These are phyloP conservation scores for Amphipoea lucens DNA, from an alignment of 2,888 invertebrate genomes.

Conservation along the genomic window DNA sequence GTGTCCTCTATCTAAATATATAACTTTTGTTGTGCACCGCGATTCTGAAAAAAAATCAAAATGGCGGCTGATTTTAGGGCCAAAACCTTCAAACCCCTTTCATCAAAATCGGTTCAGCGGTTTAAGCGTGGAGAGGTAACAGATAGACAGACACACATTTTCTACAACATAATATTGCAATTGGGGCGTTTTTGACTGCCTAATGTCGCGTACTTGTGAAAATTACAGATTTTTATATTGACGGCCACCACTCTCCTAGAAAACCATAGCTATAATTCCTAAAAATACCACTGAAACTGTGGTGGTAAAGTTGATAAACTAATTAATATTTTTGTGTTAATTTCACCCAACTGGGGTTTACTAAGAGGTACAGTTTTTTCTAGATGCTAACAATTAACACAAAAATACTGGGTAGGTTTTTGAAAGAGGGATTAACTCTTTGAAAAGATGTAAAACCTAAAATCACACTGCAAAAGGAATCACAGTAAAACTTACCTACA, in stretches of 20 bases:
- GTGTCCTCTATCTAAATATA: no score
- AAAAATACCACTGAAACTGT: constrained; percentile 20
- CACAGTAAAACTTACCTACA: neutral
- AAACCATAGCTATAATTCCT: constrained; percentile 1
- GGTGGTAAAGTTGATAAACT: neutral
- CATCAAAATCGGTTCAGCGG: no score
- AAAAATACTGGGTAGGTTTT: neutral
- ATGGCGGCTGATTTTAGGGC: no score
- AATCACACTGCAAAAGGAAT: neutral
- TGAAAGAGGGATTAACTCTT: neutral
- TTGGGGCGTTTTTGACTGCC: neutral
- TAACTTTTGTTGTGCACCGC: no score
- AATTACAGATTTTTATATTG: neutral
- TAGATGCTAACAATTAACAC: constrained; percentile 10
- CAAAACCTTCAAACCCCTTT: no score
- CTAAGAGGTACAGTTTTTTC: neutral
- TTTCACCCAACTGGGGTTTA: constrained; percentile 4
- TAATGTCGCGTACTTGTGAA: neutral
- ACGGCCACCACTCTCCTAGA: neutral
- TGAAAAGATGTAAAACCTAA: constrained; percentile 3
- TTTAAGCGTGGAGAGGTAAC: no score
- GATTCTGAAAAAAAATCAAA: no score
- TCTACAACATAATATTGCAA: neutral
- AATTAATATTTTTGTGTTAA: constrained; percentile 16
- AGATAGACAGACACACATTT: no score